Evolutionary conservation across 2,797 vertebrate species (phyloP).

Genomic region (Tokudaia muenninki): DNA sequence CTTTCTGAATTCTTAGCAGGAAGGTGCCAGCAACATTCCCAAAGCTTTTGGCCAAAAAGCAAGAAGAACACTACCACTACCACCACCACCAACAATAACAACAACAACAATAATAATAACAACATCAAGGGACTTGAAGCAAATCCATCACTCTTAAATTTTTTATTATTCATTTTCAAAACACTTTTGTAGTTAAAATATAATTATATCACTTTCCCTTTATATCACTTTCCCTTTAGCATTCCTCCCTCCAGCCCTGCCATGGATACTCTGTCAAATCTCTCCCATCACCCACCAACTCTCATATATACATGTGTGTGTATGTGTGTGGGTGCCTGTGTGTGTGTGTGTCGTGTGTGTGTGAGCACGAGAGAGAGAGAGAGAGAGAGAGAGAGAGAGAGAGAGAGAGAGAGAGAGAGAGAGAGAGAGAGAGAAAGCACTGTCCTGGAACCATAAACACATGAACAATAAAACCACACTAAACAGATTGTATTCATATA

Average conservation of each 20-base stretch:
- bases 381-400: neutral
- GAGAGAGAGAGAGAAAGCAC: neutral
- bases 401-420: neutral
- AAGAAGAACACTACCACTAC: neutral
- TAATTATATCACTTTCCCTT: neutral
- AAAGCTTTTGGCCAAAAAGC: neutral
- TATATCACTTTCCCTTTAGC: too few species aligned
- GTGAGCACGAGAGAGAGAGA: neutral
- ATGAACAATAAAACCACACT: neutral
- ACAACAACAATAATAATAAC: neutral
- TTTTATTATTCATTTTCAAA: neutral
- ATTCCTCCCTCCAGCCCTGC: neutral
- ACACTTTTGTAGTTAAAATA: neutral
- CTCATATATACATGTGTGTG: neutral
- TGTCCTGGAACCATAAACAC: neutral
- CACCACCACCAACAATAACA: neutral
- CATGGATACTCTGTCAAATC: neutral
- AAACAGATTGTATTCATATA: neutral
- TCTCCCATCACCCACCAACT: neutral
- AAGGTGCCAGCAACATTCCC: neutral
- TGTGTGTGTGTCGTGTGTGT: too few species aligned
- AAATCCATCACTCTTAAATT: neutral
- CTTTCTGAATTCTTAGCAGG: neutral
- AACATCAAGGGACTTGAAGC: neutral
- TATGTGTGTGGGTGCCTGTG: neutral